phyloP scores from a whole-genome alignment of 2,888 invertebrate genomes.

The Epistrophe grossulariae region DNA sequence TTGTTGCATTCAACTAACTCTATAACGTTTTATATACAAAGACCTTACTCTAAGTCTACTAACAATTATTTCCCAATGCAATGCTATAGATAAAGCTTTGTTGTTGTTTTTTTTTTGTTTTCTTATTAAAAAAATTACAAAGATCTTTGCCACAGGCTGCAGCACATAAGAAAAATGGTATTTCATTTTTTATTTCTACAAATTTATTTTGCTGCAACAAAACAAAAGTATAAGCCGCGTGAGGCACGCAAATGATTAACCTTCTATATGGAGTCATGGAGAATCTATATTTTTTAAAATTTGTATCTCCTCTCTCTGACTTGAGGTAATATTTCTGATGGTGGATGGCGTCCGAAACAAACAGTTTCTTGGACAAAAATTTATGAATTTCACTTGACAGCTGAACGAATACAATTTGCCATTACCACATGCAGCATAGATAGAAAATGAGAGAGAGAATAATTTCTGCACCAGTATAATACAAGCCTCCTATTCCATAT shows the following conservation, averaged over 20 bases:
- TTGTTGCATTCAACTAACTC: conserved; percentile 20
- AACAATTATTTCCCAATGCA: conserved; percentile 16
- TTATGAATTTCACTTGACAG: conserved; percentile 61
- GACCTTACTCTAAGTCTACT: neutral
- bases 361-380: conserved; percentile 34
- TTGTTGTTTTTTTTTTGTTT: neutral
- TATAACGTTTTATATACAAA: neutral
- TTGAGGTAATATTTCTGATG: conserved; percentile 18
- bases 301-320: conserved; percentile 25
- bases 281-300: conserved; percentile 54
- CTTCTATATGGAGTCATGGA: conserved; percentile 34
- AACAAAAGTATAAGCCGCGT: conserved; percentile 19
- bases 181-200: neutral
- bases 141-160: conserved; percentile 35
- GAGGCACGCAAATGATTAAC: conserved; percentile 62
- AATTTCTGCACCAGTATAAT: neutral
- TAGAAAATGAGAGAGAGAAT: neutral
- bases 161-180: neutral
- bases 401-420: conserved; percentile 60
- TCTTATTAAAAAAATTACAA: neutral
- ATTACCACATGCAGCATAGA: conserved; percentile 16
- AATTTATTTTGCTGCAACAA: conserved; percentile 10
- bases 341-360: conserved; percentile 11
- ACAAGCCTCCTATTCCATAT: neutral
- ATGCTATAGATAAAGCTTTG: neutral